A percentile compares a stretch with the other conserved stretches of the same genome.
Evolutionary conservation across 1,140 invertebrate genomes (phyloP).

Genomic region (Macrocentrus cingulum): DNA sequence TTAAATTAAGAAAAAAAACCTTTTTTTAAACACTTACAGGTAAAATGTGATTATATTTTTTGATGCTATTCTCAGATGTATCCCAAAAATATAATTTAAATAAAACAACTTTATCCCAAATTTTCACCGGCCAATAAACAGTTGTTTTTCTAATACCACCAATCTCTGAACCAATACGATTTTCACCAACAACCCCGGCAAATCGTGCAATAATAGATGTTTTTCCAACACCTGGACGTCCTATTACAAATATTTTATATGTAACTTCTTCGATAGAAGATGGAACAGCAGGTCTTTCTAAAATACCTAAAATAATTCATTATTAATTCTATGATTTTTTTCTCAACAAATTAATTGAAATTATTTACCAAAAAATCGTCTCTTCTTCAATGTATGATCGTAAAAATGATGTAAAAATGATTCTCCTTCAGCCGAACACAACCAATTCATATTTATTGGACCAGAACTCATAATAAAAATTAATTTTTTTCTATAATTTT

Average conservation of each 20-base stretch:
- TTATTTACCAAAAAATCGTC: constrained; percentile 53
- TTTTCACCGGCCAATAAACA: constrained; percentile 65
- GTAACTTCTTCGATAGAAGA: constrained; percentile 61
- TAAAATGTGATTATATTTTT: constrained; percentile 65
- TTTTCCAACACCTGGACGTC: constrained; percentile 64
- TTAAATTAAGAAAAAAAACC: no score
- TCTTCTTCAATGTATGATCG: constrained; percentile 48
- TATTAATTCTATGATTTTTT: not conserved
- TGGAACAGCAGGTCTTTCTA: constrained; percentile 60
- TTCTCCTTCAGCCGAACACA: constrained; percentile 55
- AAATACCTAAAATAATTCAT: constrained; percentile 49
- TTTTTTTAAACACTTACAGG: constrained; percentile 55
- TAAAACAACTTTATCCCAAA: constrained; percentile 61
- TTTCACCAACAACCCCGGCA: constrained; percentile 49
- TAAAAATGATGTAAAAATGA: constrained; percentile 56
- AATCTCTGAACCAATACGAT: constrained; percentile 59
- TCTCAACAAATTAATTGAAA: not conserved
- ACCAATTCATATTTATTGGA: constrained; percentile 53
- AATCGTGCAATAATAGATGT: constrained; percentile 60
- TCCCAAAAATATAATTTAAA: constrained; percentile 67
- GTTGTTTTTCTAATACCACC: constrained; percentile 62
- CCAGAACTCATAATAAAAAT: constrained; percentile 1
- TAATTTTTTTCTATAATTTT: not conserved
- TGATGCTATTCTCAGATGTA: constrained; percentile 61
- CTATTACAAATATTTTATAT: constrained; percentile 64